A percentile compares a stretch with the other conserved stretches of the same genome.
Conservation (phyloP, 2,113 vertebrate species). For the Ammodytes marinus region DNA sequence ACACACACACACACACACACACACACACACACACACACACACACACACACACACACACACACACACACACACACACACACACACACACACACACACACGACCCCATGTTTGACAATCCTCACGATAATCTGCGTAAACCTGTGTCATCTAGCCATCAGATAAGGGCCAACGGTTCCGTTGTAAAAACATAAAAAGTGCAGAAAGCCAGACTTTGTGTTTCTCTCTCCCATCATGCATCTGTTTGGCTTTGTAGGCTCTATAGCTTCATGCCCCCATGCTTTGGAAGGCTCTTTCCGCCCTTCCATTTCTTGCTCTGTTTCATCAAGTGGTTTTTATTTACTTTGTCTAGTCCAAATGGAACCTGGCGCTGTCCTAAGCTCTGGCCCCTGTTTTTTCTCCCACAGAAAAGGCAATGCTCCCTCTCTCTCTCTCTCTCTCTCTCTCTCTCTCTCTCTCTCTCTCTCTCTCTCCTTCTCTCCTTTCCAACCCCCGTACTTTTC, state of each 20-base stretch:
- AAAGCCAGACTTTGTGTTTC: conserved; percentile 25
- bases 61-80: conserved; percentile 7
- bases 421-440: too few species aligned
- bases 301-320: conserved; percentile 54
- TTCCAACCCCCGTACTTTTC: conserved; percentile 37
- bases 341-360: conserved; percentile 74
- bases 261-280: neutral
- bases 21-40: conserved; percentile 15
- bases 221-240: neutral
- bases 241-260: neutral
- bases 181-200: conserved; percentile 37
- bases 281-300: conserved; percentile 11
- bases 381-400: conserved; percentile 47
- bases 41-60: neutral
- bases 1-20: conserved; percentile 13
- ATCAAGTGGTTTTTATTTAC: conserved; percentile 72
- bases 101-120: conserved; percentile 39
- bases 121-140: conserved; percentile 59
- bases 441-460: conserved; percentile 1
- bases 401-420: conserved; percentile 43
- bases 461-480: conserved; percentile 10
- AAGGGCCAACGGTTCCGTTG: conserved; percentile 23
- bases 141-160: conserved; percentile 57
- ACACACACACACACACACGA: conserved; percentile 31
- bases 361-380: conserved; percentile 64